These are phyloP conservation scores for Tupaia tana DNA, from an alignment of 2,113 vertebrate species.

Conservation along the genomic window DNA sequence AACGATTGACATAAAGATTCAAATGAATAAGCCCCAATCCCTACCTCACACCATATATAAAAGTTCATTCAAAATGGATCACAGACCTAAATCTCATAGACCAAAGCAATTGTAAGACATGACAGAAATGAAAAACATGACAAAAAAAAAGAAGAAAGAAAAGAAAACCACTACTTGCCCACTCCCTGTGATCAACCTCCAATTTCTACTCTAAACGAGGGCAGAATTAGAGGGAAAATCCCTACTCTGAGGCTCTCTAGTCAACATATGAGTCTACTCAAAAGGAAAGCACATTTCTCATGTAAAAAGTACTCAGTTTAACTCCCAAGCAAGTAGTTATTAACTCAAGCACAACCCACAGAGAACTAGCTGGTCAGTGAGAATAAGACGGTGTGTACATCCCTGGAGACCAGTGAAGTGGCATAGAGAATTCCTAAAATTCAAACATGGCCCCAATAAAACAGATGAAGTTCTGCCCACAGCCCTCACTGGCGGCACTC, in stretches of 20 bases:
- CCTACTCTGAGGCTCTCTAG: neutral
- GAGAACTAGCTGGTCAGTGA: neutral
- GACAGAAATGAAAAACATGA: neutral
- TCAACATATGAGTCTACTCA: neutral
- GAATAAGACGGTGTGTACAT: neutral
- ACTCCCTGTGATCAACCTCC: neutral
- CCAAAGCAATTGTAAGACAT: neutral
- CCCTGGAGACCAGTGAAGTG: neutral
- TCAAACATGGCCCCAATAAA: neutral
- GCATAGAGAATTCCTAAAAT: neutral
- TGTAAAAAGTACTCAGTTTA: conserved; percentile 14
- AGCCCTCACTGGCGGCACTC: neutral
- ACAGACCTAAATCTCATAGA: neutral
- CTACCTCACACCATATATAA: neutral
- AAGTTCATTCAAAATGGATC: conserved; percentile 5
- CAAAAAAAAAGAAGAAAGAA: neutral
- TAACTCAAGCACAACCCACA: neutral
- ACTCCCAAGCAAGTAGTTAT: neutral
- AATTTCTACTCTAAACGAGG: conserved; percentile 19
- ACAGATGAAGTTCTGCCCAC: neutral
- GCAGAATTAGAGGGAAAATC: neutral
- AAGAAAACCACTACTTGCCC: neutral
- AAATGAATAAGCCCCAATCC: conserved; percentile 16
- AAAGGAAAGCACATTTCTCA: neutral
- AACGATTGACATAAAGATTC: conserved; percentile 2